Evolutionary conservation across 2,888 invertebrate species (phyloP), one percentile per base, ranked within the genome.

Genomic region (Athalia cordata): DNA sequence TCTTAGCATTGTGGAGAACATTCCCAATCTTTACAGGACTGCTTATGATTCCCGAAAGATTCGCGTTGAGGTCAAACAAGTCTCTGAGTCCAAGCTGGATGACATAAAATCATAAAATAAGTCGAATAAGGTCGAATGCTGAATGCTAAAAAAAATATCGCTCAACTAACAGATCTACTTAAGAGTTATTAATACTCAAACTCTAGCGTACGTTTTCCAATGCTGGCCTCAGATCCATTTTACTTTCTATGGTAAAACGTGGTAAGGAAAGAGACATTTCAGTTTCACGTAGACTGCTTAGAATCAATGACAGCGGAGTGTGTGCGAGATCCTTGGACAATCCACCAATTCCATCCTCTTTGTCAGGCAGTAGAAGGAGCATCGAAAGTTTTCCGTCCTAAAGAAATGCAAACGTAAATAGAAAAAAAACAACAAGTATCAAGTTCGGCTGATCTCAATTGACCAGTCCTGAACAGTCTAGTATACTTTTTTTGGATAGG

Each of bases 331-430:
- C 93, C 67, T 92, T 90, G 43, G 93, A 90, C 1, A 94, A 86
- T 4, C 91, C 88, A 2, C 88, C 82, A 0, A 93, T 87, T 4
- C 92, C 92, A 13, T 91, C 90, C n/a, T 89, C 90, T 43, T 91
- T 91, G 11, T 82, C 79, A 0, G 95, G 95, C 6, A 94, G 90
- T 3, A 95, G 81, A 9, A 94, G 86, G 64, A 94, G 83, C 94
- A 95, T 94, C 0, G 94, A 93, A 82, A 93, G 93, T 79, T 91
- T 91, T 0, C 89, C 90, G 82, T 92, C 93, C 94, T 94, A 88
- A 15, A 91, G 85, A 77, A 75, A 49, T 55, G 0, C 9, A 55
- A 55, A n/a, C n/a, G 9, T 55, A 55, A 55, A 55, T n/a, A 29
- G 2, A 29, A 29, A 29, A 29, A 29, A 29, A 29, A 29, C 29